phyloP scores from a whole-genome alignment of 2,113 vertebrate genomes.

The Isurus oxyrinchus region DNA sequence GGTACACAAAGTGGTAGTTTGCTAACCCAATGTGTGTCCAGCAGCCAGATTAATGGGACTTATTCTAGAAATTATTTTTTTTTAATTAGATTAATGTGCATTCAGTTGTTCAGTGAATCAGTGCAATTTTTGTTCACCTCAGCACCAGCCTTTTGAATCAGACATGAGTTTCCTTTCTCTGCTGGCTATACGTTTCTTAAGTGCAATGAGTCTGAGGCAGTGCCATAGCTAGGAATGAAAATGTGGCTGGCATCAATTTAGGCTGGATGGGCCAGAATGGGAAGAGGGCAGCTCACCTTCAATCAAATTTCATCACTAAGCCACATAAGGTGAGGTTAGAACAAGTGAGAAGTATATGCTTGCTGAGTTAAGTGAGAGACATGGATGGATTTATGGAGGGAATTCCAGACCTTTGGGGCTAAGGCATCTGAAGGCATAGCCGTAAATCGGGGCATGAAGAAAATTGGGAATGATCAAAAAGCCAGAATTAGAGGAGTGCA shows the following conservation, averaged over 20 bases:
- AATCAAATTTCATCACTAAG: neutral
- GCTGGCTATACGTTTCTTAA: neutral
- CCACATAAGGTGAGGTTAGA: neutral
- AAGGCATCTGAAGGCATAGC: neutral
- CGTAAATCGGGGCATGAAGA: too few species aligned
- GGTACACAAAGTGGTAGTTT: neutral
- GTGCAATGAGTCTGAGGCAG: neutral
- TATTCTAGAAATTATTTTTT: neutral
- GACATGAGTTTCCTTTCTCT: too few species aligned
- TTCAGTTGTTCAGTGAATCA: neutral
- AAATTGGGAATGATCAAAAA: too few species aligned
- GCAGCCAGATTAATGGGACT: neutral
- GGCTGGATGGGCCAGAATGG: neutral
- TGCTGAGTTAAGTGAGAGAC: neutral
- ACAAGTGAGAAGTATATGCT: neutral
- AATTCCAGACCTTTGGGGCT: neutral
- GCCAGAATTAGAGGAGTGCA: too few species aligned
- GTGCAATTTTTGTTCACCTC: neutral
- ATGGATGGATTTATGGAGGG: neutral
- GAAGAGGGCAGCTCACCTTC: neutral
- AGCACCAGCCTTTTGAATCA: neutral
- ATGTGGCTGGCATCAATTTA: neutral
- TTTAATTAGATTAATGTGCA: neutral
- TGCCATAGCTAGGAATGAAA: neutral
- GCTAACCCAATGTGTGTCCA: neutral